Percentiles rank a stretch among this genome's conserved stretches.
These are phyloP conservation scores for Callosobruchus maculatus DNA, from an alignment of 2,888 invertebrate genomes.

Conservation along the genomic window DNA sequence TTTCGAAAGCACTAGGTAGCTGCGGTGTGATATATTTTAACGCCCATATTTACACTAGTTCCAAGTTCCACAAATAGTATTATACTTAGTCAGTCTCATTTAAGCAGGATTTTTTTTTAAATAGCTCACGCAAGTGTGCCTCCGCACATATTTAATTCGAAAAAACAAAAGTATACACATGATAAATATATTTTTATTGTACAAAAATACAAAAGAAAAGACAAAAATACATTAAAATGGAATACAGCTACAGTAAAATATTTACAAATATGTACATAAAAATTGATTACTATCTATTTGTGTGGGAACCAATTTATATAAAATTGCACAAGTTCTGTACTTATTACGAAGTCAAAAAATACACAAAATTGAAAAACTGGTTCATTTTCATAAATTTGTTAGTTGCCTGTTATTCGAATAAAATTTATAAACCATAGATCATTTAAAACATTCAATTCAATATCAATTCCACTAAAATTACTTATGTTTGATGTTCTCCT, in stretches of 20 bases:
- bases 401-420: not conserved
- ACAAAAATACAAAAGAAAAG: not conserved
- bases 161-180: not conserved
- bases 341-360: not conserved
- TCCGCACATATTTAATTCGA: not conserved
- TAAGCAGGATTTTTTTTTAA: too few relatives aligned
- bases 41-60: too few relatives aligned
- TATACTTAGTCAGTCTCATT: too few relatives aligned
- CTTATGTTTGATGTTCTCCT: not conserved
- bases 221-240: not conserved
- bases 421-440: not conserved
- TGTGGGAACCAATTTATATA: not conserved
- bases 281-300: not conserved
- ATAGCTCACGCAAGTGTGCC: too few relatives aligned
- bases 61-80: too few relatives aligned
- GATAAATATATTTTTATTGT: not conserved
- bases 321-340: not conserved
- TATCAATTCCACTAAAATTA: not conserved
- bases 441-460: not conserved
- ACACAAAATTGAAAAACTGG: not conserved
- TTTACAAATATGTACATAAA: not conserved
- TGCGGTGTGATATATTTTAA: too few relatives aligned
- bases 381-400: not conserved
- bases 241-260: not conserved
- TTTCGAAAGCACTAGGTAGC: too few relatives aligned